A percentile compares a stretch with the other conserved stretches of the same genome.
Conservation (phyloP, 2,797 vertebrate genomes). For the Margarornis squamiger region DNA sequence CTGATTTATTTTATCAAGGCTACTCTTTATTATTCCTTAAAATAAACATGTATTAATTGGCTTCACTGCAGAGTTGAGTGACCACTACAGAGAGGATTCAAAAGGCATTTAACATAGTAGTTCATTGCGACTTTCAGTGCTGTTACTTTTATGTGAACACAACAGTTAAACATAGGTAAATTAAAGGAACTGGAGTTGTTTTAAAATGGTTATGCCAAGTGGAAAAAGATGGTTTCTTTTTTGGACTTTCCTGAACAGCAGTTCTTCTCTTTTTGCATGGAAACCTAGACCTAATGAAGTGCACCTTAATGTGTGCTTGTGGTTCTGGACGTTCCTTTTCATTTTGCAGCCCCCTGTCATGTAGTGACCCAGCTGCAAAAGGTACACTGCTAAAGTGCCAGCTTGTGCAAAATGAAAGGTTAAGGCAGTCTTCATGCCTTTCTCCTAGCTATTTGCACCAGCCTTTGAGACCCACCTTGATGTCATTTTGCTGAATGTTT, state of each 20-base stretch:
- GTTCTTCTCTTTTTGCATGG: neutral
- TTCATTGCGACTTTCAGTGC: neutral
- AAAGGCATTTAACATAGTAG: neutral
- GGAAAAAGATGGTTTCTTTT: neutral
- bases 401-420: neutral
- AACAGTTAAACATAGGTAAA: neutral
- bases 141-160: neutral
- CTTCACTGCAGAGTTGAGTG: neutral
- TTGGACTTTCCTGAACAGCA: neutral
- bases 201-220: neutral
- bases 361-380: neutral
- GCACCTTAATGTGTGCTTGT: accelerated
- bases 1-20: neutral
- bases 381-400: neutral
- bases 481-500: neutral
- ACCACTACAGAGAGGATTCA: neutral
- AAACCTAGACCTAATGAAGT: neutral
- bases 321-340: accelerated
- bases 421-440: neutral
- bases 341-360: neutral
- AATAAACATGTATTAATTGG: neutral
- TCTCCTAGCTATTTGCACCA: neutral
- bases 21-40: neutral
- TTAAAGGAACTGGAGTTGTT: neutral
- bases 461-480: neutral